Evolutionary conservation across 2,113 vertebrate species (phyloP), one percentile per base, ranked within the genome.

Genomic region (Clarias gariepinus): DNA sequence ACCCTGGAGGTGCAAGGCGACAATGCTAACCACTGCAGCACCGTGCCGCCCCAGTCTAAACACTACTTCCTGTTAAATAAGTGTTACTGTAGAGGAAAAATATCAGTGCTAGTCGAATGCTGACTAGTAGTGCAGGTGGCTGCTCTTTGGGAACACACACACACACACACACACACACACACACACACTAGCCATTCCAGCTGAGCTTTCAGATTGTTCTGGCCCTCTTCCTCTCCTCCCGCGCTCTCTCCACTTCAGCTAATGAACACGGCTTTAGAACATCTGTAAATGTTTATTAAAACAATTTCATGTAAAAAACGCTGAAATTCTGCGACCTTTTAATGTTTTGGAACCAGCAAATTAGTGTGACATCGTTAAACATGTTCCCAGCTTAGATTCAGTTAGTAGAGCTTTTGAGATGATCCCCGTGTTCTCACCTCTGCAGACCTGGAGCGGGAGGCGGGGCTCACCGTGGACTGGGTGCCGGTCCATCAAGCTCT

Each of bases 141-240:
- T 76, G 19, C 33, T 74, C 33, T 23, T 25, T 71, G 10, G 15
- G 63, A 66, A 25, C 47, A 66, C 18, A 76, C 73, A 76, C 69
- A 76, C 73, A 52, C 73, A 76, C 73, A 52, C 69, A 73, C 69
- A 73, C 69, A 73, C 33, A 41, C 69, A 73, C 23, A 76, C 69
- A 73, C 69, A 73, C 23, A 53, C 23, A 4, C 36, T 36, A 18
- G 18, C n/a, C 4, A 53, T 74, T 76, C 3, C 71, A 47, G 71
- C 36, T 74, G 71, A 74, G 71, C 71, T n/a, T 53, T n/a, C 13
- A 15, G n/a, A 52, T 76, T 53, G 5, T 47, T 74, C 47, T 74
- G 18, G 19, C 33, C 33, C 33, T 47, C 21, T 41, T 15, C 52
- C 41, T 52, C 25, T 53, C 52, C 15, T 11, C 36, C 18, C 19